Evolutionary conservation across 2,113 vertebrate species (phyloP).

Genomic region (Bettongia penicillata): DNA sequence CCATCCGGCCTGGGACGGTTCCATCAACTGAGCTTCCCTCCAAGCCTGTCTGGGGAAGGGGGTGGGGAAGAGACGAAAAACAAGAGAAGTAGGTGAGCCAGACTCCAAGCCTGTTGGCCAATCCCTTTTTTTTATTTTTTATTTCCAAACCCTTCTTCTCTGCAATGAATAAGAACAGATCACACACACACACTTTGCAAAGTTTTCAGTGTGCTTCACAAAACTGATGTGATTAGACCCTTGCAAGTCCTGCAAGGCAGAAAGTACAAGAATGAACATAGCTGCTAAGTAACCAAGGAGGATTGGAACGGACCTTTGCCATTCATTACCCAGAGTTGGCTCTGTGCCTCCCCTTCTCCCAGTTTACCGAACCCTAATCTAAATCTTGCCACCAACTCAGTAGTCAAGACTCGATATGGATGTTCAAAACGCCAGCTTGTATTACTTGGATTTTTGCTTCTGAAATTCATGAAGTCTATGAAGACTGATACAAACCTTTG

Average conservation of each 20-base stretch:
- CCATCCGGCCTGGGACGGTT: constrained; percentile 98
- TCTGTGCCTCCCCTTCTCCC: not conserved
- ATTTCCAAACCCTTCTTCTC: not conserved
- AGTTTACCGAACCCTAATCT: not conserved
- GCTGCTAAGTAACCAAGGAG: too few relatives aligned
- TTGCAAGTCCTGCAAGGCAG: not conserved
- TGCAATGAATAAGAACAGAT: not conserved
- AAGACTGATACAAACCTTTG: not conserved
- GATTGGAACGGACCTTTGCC: not conserved
- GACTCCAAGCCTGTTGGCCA: not conserved
- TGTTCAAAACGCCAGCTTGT: not conserved
- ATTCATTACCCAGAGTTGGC: not conserved
- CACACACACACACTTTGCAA: not conserved
- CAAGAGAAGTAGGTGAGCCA: constrained; percentile 57
- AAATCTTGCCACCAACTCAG: not conserved
- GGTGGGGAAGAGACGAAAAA: not conserved
- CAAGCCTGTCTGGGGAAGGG: constrained; percentile 89
- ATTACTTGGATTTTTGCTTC: not conserved
- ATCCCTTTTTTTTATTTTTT: too few relatives aligned
- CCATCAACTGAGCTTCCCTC: constrained; percentile 94
- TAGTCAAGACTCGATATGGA: not conserved
- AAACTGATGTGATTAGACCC: not conserved
- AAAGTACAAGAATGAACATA: not conserved
- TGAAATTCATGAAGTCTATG: not conserved
- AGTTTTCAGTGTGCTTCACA: not conserved